Percentiles rank a stretch among this genome's conserved stretches.
These are phyloP conservation scores for Meganola albula DNA, from an alignment of 2,888 invertebrate genomes.

Conservation along the genomic window DNA sequence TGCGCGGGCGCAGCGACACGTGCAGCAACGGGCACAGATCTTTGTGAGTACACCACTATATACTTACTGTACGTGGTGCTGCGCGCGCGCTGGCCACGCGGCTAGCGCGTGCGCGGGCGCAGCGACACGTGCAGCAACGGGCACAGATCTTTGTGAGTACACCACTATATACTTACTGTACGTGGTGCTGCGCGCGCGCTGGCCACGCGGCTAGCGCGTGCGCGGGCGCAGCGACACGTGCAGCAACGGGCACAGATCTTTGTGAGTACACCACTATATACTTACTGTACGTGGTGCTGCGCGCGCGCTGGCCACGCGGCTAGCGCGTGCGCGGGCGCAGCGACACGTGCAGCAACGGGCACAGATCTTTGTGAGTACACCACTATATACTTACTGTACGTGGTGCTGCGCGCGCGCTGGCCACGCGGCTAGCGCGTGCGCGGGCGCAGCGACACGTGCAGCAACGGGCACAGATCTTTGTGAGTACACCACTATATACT, in stretches of 20 bases:
- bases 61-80: neutral
- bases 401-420: neutral
- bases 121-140: neutral
- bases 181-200: neutral
- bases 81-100: neutral
- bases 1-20: conserved; percentile 27
- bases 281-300: neutral
- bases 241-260: conserved; percentile 13
- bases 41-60: neutral
- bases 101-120: neutral
- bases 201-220: neutral
- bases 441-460: no score
- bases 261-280: conserved; percentile 8
- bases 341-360: conserved; percentile 4
- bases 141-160: neutral
- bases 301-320: neutral
- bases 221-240: no score
- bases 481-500: conserved; percentile 8
- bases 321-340: no score
- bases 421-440: neutral
- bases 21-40: neutral
- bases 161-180: neutral
- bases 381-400: neutral
- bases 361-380: conserved; percentile 16
- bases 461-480: conserved; percentile 16